Evolutionary conservation across 2,113 vertebrate genomes (phyloP), one percentile per base, ranked within the genome.

Genomic region (Phodopus roborovskii): DNA sequence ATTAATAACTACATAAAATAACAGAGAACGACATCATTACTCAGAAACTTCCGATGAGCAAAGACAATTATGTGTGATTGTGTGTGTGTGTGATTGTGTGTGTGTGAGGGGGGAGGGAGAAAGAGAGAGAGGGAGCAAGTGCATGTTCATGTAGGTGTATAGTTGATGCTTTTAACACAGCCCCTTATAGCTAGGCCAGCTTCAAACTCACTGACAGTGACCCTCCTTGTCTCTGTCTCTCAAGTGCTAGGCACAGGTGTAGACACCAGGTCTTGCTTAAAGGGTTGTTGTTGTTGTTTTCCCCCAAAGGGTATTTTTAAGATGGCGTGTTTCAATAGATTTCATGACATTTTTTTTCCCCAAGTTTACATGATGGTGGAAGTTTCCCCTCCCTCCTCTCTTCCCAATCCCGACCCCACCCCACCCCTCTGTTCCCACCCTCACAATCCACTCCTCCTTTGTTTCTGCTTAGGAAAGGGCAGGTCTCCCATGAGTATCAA

Each of bases 261-360:
- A 11, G 2, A 19, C 50, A 39, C 9, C 26, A 33, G 3, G 50
- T 56, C 68, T 74, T 58, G 5, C 77, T 84, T 70, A 96, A 96
- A 82, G 8, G 4, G 71, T 20, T 45, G 45, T 45, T 45, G 45
- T 45, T 45, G 45, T 45, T n/a, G n/a, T n/a, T n/a, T n/a, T 45
- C 45, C 45, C 45, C 45, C 73, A 96, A 96, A 82, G 8, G 4
- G 71, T 20, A 70, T 89, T 91, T 60, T 89, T 68, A 94, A 91
- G 74, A 33, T 56, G 30, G 36, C 10, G 0, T 93, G 28, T 85
- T 89, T 62, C 53, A 95, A 89, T 75, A 74, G 36, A 39, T 74
- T 97, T 97, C 33, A 24, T 87, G 83, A 64, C 15, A 39, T 89
- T 96, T 1, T 48, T 96, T 95, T 87, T 39, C 17, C 17, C n/a